Evolutionary conservation across 1,140 invertebrate species (phyloP).

Genomic region (Dinoponera quadriceps): DNA sequence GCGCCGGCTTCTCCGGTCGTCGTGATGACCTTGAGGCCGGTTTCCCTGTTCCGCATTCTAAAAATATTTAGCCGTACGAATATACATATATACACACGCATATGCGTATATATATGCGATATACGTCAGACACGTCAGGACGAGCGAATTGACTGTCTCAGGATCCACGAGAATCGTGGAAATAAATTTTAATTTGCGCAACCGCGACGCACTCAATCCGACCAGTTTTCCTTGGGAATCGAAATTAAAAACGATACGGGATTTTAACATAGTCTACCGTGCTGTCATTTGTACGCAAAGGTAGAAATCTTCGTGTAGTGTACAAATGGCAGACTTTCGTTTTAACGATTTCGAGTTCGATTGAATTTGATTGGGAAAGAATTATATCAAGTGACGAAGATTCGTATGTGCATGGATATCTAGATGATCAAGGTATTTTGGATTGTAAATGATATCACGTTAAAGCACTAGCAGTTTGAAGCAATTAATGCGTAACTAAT

Average conservation of each 20-base stretch:
- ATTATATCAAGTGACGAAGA: too few relatives aligned
- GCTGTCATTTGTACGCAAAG: too few relatives aligned
- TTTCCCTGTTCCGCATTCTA: constrained; percentile 76
- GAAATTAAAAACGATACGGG: not conserved
- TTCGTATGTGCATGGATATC: too few relatives aligned
- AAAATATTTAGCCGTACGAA: constrained; percentile 65
- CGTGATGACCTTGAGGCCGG: constrained; percentile 64
- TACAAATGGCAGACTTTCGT: too few relatives aligned
- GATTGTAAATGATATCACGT: too few relatives aligned
- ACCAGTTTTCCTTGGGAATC: not conserved
- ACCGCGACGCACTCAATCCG: not conserved
- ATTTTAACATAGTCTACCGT: not conserved
- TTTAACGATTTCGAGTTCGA: too few relatives aligned
- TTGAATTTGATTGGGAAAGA: too few relatives aligned
- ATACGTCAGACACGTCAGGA: not conserved
- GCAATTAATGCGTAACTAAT: too few relatives aligned
- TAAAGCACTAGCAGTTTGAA: too few relatives aligned
- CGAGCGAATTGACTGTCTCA: not conserved
- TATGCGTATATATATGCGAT: too few relatives aligned
- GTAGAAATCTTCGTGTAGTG: too few relatives aligned
- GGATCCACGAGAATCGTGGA: constrained; percentile 11
- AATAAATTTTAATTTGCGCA: constrained; percentile 14
- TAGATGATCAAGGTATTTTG: too few relatives aligned
- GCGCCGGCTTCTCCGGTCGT: constrained; percentile 26
- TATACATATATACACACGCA: not conserved